Conservation (phyloP, 1,140 invertebrate species). For the Popillia japonica region DNA sequence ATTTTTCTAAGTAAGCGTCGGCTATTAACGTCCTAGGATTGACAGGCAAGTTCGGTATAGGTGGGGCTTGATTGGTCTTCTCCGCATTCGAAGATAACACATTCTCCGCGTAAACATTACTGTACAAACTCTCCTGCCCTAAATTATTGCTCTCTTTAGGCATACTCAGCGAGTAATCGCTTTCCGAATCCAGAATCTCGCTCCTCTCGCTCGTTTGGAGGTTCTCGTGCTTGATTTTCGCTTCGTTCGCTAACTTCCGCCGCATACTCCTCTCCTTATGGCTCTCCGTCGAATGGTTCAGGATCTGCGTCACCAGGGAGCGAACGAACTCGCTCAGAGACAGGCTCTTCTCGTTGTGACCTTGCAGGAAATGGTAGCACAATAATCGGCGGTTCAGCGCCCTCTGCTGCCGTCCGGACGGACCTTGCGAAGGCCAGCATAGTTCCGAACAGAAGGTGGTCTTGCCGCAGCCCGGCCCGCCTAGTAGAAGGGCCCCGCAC, state of each 20-base stretch:
- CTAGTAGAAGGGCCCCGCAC: constrained; percentile 84
- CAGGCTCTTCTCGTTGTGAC: constrained; percentile 69
- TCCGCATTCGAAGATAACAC: constrained; percentile 42
- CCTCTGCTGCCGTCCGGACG: constrained; percentile 72
- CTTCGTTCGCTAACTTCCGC: constrained; percentile 51
- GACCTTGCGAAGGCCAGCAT: constrained; percentile 74
- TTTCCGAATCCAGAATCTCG: constrained; percentile 43
- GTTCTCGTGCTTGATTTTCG: constrained; percentile 41
- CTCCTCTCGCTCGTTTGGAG: not conserved
- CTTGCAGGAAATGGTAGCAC: constrained; percentile 85
- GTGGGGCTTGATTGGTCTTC: constrained; percentile 60
- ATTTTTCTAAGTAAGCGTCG: constrained; percentile 83
- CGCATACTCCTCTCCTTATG: constrained; percentile 56
- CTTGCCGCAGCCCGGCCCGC: constrained; percentile 89
- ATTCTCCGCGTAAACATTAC: constrained; percentile 54
- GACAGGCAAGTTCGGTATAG: constrained; percentile 69
- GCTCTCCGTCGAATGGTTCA: constrained; percentile 68
- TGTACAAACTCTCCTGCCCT: constrained; percentile 54
- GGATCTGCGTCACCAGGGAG: constrained; percentile 82
- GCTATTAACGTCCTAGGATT: constrained; percentile 72
- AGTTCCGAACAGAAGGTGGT: constrained; percentile 85
- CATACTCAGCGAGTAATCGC: constrained; percentile 47
- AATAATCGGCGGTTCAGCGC: constrained; percentile 78
- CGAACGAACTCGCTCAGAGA: constrained; percentile 85
- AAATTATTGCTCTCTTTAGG: constrained; percentile 41